Percentiles rank a stretch among this genome's conserved stretches.
Conservation (phyloP, 2,113 vertebrate species). For the Oreochromis niloticus region DNA sequence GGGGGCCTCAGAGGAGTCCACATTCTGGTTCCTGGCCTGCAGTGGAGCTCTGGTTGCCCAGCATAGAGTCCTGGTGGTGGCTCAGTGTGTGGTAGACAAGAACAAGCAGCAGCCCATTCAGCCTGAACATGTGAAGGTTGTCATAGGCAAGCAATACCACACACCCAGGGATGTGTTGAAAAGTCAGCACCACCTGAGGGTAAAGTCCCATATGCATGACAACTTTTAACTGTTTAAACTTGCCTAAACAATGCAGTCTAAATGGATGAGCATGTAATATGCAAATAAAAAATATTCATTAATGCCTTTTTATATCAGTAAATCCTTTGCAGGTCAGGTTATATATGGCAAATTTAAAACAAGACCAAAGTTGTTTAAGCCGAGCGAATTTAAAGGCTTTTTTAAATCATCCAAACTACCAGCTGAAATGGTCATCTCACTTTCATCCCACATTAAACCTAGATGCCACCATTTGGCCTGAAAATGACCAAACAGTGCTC, state of each 20-base stretch:
- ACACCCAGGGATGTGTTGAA: slow-evolving; percentile 74
- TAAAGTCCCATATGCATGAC: slow-evolving; percentile 39
- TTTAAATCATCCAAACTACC: neutral
- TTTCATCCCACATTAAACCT: neutral
- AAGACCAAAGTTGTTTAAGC: neutral
- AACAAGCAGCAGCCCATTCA: slow-evolving; percentile 71
- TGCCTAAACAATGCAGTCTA: neutral
- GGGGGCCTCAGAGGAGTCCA: slow-evolving; percentile 51
- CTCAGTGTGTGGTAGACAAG: slow-evolving; percentile 83
- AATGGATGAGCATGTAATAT: neutral
- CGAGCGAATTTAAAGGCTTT: neutral
- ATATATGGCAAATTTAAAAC: neutral
- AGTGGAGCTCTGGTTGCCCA: slow-evolving; percentile 85
- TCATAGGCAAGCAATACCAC: slow-evolving; percentile 77
- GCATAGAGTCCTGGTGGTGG: slow-evolving; percentile 81
- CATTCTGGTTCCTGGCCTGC: slow-evolving; percentile 83
- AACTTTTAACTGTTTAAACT: neutral
- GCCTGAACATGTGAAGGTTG: slow-evolving; percentile 79
- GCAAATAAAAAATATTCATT: neutral
- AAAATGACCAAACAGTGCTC: neutral
- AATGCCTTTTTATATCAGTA: neutral
- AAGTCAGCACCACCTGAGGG: slow-evolving; percentile 78
- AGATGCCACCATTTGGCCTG: neutral
- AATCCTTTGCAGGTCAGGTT: neutral
- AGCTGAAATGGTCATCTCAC: neutral